A percentile compares a stretch with the other conserved stretches of the same genome.
phyloP scores from a whole-genome alignment of 1,140 invertebrate species.

The Drosophila serrata region DNA sequence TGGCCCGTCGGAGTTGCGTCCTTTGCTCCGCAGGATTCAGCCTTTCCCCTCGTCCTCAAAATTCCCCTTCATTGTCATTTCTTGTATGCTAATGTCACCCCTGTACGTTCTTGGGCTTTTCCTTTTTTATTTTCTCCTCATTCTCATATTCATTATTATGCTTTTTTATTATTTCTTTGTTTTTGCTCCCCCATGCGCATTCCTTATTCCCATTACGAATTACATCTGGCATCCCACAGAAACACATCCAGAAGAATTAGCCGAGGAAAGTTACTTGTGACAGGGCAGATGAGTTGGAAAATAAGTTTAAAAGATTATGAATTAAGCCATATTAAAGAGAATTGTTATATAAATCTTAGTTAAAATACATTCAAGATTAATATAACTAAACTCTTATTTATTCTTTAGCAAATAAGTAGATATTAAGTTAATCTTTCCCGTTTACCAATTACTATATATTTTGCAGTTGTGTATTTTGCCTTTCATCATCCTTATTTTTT shows the following conservation, averaged over 20 bases:
- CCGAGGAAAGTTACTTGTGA: conserved; percentile 5
- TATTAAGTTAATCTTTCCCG: background rate
- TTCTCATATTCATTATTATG: conserved; percentile 46
- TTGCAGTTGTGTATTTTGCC: background rate
- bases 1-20: conserved; percentile 18
- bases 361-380: background rate
- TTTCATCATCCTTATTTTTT: background rate
- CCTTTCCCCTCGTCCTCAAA: conserved; percentile 1
- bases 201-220: conserved; percentile 16
- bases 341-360: background rate
- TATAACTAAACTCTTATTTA: background rate
- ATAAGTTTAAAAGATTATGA: background rate
- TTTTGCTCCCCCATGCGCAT: conserved; percentile 18
- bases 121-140: conserved; percentile 13
- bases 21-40: background rate
- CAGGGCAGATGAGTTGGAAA: conserved; percentile 2
- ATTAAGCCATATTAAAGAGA: background rate
- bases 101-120: conserved; percentile 21
- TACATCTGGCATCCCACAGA: conserved; percentile 22
- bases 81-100: conserved; percentile 39
- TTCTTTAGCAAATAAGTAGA: too few species aligned
- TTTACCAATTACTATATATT: background rate
- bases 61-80: conserved; percentile 33
- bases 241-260: conserved; percentile 31
- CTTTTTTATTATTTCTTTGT: conserved; percentile 52